Percentiles rank a stretch among this genome's conserved stretches.
phyloP scores from a whole-genome alignment of 2,113 vertebrate species.

The Tenrec ecaudatus region DNA sequence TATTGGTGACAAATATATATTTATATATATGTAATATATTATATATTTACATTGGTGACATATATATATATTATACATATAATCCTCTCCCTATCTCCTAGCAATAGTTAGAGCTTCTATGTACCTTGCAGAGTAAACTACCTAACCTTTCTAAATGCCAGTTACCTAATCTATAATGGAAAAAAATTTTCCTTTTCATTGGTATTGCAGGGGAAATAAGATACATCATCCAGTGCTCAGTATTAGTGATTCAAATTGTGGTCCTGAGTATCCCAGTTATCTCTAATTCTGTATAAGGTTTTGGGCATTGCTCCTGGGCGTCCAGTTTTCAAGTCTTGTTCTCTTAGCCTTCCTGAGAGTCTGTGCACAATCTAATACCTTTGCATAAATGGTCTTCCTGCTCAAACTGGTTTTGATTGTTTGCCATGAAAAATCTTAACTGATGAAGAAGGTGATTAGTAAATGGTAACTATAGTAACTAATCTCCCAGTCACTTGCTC shows the following conservation, averaged over 20 bases:
- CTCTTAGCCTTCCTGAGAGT: slow-evolving; percentile 27
- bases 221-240: not conserved
- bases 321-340: slow-evolving; percentile 10
- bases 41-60: not conserved
- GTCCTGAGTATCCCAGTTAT: not conserved
- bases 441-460: slow-evolving; percentile 70
- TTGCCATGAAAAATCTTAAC: slow-evolving; percentile 68
- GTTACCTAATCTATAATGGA: not conserved
- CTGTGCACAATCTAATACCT: slow-evolving; percentile 30
- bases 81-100: not conserved
- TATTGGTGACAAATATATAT: not conserved
- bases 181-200: slow-evolving; percentile 29
- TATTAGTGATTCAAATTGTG: not conserved
- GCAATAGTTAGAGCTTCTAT: not conserved
- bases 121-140: not conserved
- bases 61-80: too few relatives aligned
- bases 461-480: slow-evolving; percentile 77
- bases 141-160: not conserved
- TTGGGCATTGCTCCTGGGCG: not conserved
- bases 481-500: slow-evolving; percentile 64
- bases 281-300: slow-evolving; percentile 11
- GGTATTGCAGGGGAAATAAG: not conserved
- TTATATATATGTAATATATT: too few relatives aligned
- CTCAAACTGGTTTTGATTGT: slow-evolving; percentile 63
- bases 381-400: slow-evolving; percentile 58